A percentile compares a stretch with the other conserved stretches of the same genome.
Conservation (phyloP, 2,888 invertebrate species). For the Lasioglossum lativentre region DNA sequence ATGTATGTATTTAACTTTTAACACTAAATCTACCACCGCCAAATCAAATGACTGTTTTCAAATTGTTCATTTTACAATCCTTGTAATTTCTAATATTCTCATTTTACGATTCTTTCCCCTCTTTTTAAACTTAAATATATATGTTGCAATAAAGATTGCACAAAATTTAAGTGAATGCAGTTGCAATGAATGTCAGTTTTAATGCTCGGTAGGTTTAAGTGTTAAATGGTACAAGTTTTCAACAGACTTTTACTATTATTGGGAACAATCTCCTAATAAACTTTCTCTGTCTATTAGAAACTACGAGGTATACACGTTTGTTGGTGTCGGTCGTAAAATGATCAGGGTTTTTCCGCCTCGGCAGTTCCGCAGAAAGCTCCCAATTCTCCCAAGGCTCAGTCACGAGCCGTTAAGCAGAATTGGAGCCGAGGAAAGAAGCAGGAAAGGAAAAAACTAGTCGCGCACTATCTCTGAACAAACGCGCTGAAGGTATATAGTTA, state of each 20-base stretch:
- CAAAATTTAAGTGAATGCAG: not conserved
- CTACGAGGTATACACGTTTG: not conserved
- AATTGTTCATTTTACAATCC: too few species aligned
- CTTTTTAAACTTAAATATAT: not conserved
- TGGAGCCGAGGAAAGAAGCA: constrained; percentile 1
- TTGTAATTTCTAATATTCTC: too few species aligned
- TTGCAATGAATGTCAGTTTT: too few species aligned
- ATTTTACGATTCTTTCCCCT: too few species aligned
- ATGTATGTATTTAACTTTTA: too few species aligned
- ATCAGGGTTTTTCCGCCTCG: not conserved
- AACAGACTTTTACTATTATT: not conserved
- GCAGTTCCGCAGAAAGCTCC: constrained; percentile 3
- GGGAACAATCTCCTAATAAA: not conserved
- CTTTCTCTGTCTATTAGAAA: not conserved
- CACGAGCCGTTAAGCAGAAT: not conserved
- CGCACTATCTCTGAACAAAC: constrained; percentile 40
- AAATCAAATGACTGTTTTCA: too few species aligned
- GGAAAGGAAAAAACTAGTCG: constrained; percentile 38
- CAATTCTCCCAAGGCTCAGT: constrained; percentile 23
- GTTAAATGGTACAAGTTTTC: not conserved
- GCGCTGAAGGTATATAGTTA: constrained; percentile 21
- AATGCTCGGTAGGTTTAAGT: not conserved
- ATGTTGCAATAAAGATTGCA: too few species aligned
- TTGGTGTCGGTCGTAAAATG: not conserved
- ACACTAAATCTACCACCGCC: too few species aligned